Evolutionary conservation across 2,888 invertebrate genomes (phyloP), one percentile per base, ranked within the genome.

Genomic region (Noctua pronuba): DNA sequence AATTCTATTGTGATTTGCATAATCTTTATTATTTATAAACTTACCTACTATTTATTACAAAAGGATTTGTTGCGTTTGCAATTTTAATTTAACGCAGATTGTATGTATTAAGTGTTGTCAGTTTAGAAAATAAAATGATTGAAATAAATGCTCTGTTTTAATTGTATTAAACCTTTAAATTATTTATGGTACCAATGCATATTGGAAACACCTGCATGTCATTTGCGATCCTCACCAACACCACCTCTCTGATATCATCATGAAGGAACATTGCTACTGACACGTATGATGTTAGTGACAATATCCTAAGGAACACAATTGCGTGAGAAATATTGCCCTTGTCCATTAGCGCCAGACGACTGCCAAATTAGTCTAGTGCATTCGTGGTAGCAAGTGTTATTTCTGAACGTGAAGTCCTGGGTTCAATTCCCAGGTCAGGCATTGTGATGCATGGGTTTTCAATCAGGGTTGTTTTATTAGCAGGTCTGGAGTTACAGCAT

Each of bases 1-100:
- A 83, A 86, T 85, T 76, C 83, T 83, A 85, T 84, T 84, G 85
- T 91, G 81, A 89, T 88, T 90, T 87, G 85, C 89, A 85, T 87
- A 89, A 88, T 89, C 73, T 80, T 76, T 80, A 73, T 77, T 75
- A 77, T 78, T 81, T 86, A 83, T 81, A 75, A 79, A 69, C 55
- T n/a, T 82, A 79, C 73, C 85, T 83, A 77, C 70, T 85, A 83
- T 76, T 85, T 83, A 83, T 76, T 74, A 49, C 69, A 82, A 72
- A 75, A 58, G 3, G 16, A 75, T 82, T 58, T 86, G 80, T 82
- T 86, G 80, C 81, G 76, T 88, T 88, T 86, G 72, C 79, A 83
- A 65, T 68, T 38, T 41, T 68, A 69, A 77, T 52, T 72, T 86
- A 64, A 74, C 49, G 75, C 79, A 82, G 44, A 74, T 82, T 74